These are phyloP conservation scores for Chlamydotis undulata DNA, from an alignment of 2,113 vertebrate genomes.

Conservation along the genomic window DNA sequence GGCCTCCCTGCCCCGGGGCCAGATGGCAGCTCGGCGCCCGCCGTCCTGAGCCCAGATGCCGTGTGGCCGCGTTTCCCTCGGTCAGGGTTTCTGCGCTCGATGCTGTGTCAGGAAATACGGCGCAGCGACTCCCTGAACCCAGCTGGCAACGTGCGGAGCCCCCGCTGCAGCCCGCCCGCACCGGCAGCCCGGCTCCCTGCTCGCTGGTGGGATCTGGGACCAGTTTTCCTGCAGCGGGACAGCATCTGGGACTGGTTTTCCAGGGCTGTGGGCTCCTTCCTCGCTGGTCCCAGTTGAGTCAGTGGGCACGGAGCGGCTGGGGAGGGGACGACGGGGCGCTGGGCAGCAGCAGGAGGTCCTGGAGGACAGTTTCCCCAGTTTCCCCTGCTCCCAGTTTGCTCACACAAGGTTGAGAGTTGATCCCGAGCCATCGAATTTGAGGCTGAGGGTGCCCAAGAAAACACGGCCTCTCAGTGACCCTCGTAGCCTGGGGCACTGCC, in stretches of 20 bases:
- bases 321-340: background rate
- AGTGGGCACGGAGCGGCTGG: rapidly evolving
- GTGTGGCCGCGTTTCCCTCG: rapidly evolving
- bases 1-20: background rate
- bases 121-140: background rate
- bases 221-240: no score
- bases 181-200: background rate
- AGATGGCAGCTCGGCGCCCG: background rate
- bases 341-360: rapidly evolving
- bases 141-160: rapidly evolving
- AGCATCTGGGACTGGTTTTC: no score
- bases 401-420: background rate
- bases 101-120: background rate
- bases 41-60: background rate
- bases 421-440: rapidly evolving
- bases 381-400: background rate
- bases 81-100: background rate
- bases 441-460: no score
- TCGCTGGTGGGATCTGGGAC: rapidly evolving
- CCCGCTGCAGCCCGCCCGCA: rapidly evolving
- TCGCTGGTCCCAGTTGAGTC: background rate
- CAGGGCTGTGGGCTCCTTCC: background rate
- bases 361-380: background rate
- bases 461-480: background rate
- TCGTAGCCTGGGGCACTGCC: background rate